phyloP scores from a whole-genome alignment of 2,797 vertebrate species.

The Catharus ustulatus region DNA sequence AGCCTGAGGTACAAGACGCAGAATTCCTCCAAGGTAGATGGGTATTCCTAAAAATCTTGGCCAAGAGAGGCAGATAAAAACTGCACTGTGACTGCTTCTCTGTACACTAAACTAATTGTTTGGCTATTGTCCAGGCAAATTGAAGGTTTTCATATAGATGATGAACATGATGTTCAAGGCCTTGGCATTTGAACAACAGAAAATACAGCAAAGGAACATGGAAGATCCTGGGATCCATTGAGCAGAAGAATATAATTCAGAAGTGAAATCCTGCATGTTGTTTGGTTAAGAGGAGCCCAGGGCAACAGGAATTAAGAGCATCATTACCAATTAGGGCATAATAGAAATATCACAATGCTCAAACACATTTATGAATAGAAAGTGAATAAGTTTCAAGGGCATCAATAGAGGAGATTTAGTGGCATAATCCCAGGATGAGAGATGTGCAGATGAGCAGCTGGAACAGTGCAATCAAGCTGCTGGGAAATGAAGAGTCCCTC shows the following conservation, averaged over 20 bases:
- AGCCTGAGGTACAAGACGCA: neutral
- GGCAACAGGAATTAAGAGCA: neutral
- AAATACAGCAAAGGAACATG: neutral
- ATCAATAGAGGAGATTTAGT: neutral
- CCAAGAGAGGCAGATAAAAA: neutral
- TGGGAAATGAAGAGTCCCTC: neutral
- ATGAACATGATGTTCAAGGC: neutral
- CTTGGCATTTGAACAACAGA: neutral
- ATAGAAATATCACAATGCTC: conserved; percentile 10
- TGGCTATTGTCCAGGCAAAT: neutral
- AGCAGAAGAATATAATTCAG: neutral
- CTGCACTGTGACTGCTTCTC: neutral
- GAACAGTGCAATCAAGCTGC: neutral
- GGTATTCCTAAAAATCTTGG: neutral
- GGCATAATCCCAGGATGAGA: neutral
- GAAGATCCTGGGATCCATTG: neutral
- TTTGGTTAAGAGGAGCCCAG: neutral
- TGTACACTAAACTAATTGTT: neutral
- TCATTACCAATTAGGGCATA: neutral
- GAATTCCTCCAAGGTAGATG: neutral
- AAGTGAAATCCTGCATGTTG: neutral
- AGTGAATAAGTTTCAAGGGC: neutral
- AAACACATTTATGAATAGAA: neutral
- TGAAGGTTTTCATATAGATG: neutral
- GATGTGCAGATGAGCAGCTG: neutral